Base-by-base conservation (phyloP, 30 jellyfish, hydroid and myxozoan genomes). In the Hydra vulgaris region DNA sequence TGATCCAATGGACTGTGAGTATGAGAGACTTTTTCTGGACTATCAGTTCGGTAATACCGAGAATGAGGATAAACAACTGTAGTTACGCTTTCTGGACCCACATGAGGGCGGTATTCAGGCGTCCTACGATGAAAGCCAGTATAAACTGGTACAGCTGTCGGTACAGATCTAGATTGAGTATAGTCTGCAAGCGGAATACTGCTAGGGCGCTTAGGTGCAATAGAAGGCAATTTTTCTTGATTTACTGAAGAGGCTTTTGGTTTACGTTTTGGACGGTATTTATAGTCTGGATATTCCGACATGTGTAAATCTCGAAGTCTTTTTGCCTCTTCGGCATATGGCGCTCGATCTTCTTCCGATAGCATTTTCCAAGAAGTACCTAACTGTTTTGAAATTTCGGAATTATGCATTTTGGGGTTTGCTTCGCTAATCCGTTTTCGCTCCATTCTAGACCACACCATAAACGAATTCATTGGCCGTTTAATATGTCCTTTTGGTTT, bases 401-500 rank as follows among this genome's bases (percentile, higher is more conserved):
- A 78, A 82, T 91, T 91, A 72, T 91, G 98, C 98, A 91, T 91
- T 80, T 86, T 86, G 12, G 98, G 98, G 54, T 91, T 86, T 27
- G 87, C 96, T 72, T 86, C 93, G 23, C 95, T 94, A 53, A 91
- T 82, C 71, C 84, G 87, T 73, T 81, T 88, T 66, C 98, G 78
- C 75, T 91, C 84, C 77, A 76, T 70, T 71, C 96, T 85, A 17
- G 98, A 91, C 98, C 98, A 91, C n/a, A 91, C 98, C 98, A 91
- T 91, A 80, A 91, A 91, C 53, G 98, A 91, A 72, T 91, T 91
- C 98, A 91, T 91, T 23, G 98, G 98, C 61, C 98, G 87, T 80
- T 91, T 91, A 22, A 91, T 74, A 74, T 80, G 72, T 18, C 53
- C 88, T 17, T 71, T 40, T 0, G 17, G 27, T 17, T 25, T 76